Evolutionary conservation across 2,113 vertebrate genomes (phyloP).

Genomic region (Guaruba guarouba): DNA sequence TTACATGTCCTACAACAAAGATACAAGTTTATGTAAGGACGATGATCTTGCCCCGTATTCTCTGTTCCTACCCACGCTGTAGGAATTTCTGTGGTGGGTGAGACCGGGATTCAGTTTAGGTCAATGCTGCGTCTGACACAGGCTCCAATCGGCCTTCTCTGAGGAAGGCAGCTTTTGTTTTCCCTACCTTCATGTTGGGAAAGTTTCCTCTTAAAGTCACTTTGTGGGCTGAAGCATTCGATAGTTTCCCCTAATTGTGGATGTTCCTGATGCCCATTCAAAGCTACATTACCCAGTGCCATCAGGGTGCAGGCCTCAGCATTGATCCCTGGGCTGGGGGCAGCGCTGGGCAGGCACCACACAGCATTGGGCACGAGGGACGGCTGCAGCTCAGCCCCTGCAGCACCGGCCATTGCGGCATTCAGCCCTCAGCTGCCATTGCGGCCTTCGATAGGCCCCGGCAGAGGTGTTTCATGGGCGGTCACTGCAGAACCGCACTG

Average conservation of each 20-base stretch:
- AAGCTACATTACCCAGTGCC: background rate
- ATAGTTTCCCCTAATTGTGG: background rate
- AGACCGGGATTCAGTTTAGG: background rate
- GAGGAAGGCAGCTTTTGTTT: background rate
- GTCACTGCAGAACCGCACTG: background rate
- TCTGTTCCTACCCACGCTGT: background rate
- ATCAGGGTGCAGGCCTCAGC: background rate
- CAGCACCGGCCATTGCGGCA: background rate
- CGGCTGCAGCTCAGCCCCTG: background rate
- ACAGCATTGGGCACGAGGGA: background rate
- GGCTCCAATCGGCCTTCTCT: background rate
- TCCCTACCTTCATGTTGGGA: background rate
- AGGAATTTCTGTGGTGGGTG: background rate
- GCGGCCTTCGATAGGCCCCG: background rate
- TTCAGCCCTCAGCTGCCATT: background rate
- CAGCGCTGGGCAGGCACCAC: background rate
- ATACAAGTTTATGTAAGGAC: background rate
- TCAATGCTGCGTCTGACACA: background rate
- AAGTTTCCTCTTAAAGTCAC: background rate
- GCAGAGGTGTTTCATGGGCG: background rate
- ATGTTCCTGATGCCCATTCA: background rate
- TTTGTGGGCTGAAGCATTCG: background rate
- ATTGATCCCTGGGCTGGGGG: background rate
- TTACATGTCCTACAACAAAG: background rate
- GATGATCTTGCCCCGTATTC: background rate